Conservation (phyloP, 1,140 invertebrate species). For the Halictus rubicundus region DNA sequence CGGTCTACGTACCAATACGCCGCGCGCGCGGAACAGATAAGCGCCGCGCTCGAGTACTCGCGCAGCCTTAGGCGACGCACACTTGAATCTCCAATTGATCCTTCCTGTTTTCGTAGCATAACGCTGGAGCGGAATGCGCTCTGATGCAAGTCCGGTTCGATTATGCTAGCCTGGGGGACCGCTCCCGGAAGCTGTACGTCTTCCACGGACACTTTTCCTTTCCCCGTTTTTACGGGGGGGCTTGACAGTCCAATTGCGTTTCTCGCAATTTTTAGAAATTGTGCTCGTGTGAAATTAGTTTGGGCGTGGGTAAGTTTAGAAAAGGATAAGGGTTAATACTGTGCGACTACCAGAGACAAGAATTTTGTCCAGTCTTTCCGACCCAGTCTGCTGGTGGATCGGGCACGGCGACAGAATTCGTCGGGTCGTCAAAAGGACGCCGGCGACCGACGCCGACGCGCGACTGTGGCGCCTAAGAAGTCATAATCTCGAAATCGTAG, state of each 20-base stretch:
- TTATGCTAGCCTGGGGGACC: background rate
- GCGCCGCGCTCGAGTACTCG: background rate
- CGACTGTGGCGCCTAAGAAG: conserved; percentile 29
- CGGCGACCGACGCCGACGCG: background rate
- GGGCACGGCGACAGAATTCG: too few species aligned
- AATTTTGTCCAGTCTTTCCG: too few species aligned
- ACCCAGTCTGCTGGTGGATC: too few species aligned
- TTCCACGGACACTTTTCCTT: conserved; percentile 5
- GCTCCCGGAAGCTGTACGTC: conserved; percentile 17
- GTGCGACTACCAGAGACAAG: too few species aligned
- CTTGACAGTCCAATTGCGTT: too few species aligned
- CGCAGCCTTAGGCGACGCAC: background rate
- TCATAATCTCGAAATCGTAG: conserved; percentile 23
- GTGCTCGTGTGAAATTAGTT: too few species aligned
- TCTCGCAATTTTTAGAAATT: too few species aligned
- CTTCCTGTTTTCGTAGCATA: background rate
- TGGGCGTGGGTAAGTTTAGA: too few species aligned
- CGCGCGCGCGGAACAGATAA: background rate
- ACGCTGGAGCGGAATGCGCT: background rate
- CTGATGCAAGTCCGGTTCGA: conserved; percentile 13
- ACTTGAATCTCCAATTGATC: background rate
- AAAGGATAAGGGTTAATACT: too few species aligned
- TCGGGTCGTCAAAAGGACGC: too few species aligned
- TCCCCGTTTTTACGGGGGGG: background rate
- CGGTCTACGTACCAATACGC: conserved; percentile 11